Percentiles rank a stretch among this genome's conserved stretches.
phyloP scores from a whole-genome alignment of 1,140 invertebrate genomes.

The Capitella teleta region DNA sequence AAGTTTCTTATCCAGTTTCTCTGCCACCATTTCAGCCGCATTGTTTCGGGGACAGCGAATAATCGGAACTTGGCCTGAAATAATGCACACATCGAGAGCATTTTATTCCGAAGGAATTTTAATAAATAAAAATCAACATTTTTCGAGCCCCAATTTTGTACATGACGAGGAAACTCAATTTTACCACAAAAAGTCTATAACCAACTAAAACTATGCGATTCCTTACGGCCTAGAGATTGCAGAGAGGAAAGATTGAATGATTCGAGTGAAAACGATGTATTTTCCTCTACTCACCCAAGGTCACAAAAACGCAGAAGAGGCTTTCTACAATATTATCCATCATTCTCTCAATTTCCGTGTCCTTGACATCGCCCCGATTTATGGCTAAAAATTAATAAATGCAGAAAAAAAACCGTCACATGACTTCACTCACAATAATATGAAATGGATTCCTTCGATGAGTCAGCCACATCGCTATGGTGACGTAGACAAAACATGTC shows the following conservation, averaged over 20 bases:
- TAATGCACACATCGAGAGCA: too few relatives aligned
- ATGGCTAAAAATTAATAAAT: constrained; percentile 56
- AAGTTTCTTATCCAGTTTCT: constrained; percentile 93
- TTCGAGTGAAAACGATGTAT: too few relatives aligned
- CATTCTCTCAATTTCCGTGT: constrained; percentile 88
- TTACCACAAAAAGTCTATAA: too few relatives aligned
- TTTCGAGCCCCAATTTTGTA: too few relatives aligned
- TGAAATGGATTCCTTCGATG: constrained; percentile 75
- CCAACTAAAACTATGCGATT: too few relatives aligned
- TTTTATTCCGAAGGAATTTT: constrained; percentile 1
- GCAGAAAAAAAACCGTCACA: not conserved
- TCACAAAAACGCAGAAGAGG: constrained; percentile 94
- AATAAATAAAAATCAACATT: not conserved
- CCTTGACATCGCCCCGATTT: constrained; percentile 86
- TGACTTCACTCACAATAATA: constrained; percentile 65
- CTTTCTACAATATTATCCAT: constrained; percentile 93
- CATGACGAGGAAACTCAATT: too few relatives aligned
- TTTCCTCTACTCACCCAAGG: constrained; percentile 55
- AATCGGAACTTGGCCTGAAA: constrained; percentile 75
- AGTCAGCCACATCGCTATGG: constrained; percentile 79
- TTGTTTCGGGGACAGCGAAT: constrained; percentile 90
- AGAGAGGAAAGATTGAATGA: too few relatives aligned
- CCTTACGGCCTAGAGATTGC: too few relatives aligned
- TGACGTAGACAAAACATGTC: constrained; percentile 90
- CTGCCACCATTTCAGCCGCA: constrained; percentile 95